Evolutionary conservation across 2,888 invertebrate species (phyloP).

Genomic region (Notodonta ziczac): DNA sequence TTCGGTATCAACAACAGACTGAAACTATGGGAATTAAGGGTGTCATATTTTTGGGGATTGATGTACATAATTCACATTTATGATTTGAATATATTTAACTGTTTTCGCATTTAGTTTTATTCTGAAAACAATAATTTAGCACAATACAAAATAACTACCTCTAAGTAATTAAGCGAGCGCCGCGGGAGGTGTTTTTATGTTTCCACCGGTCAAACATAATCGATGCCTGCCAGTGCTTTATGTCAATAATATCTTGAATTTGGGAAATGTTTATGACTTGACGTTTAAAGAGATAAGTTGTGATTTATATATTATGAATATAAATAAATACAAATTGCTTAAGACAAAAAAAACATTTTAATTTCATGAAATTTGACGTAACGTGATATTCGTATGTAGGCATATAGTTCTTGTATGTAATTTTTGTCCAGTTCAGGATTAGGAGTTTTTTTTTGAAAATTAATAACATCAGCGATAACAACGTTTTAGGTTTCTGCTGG

Average conservation of each 20-base stretch:
- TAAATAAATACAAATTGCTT: background rate
- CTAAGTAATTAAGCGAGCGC: constrained; percentile 26
- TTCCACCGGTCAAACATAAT: constrained; percentile 21
- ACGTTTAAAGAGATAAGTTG: constrained; percentile 9
- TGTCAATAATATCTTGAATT: constrained; percentile 28
- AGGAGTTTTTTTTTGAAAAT: background rate
- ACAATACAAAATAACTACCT: constrained; percentile 15
- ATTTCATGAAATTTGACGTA: constrained; percentile 1
- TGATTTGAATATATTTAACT: too few species aligned
- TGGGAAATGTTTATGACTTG: constrained; percentile 22
- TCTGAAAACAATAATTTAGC: constrained; percentile 20
- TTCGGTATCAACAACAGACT: too few species aligned
- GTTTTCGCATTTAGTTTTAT: background rate
- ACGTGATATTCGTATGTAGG: background rate
- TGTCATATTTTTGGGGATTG: too few species aligned
- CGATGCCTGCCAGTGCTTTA: constrained; percentile 29
- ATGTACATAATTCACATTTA: too few species aligned
- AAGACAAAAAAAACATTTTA: background rate
- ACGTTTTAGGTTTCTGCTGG: too few species aligned
- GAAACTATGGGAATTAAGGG: too few species aligned
- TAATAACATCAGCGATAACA: background rate
- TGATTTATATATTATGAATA: constrained; percentile 13
- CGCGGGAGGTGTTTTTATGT: constrained; percentile 34
- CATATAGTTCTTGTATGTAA: background rate
- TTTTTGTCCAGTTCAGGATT: background rate